Evolutionary conservation across 2,797 vertebrate species (phyloP), one percentile per base, ranked within the genome.

Genomic region (Peromyscus attwateri): DNA sequence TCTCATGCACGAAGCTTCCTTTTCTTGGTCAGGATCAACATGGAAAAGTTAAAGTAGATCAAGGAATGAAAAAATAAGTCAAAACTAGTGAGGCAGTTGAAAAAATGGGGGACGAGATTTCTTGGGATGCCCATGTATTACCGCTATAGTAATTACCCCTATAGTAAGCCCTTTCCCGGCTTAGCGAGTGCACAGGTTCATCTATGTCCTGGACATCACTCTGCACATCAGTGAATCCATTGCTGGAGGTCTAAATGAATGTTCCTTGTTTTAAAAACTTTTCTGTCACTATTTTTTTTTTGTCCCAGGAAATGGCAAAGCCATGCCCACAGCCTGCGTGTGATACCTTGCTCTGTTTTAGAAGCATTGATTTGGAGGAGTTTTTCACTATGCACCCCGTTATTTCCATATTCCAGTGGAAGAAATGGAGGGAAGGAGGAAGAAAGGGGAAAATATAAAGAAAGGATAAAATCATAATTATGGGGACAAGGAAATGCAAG

Each of bases 401-500:
- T 52, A 31, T 19, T n/a, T 25, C 46, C 79, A 73, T 55, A 46
- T 46, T 83, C 70, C 23, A 80, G 64, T 31, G 37, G 49, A 43
- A 97, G n/a, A 90, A 94, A 84, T 4, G 31, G 17, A n/a, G n/a
- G n/a, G 17, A 81, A 79, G 55, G 23, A 77, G 21, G 57, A 62
- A 92, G 60, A 62, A 52, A 94, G 79, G 31, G 52, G 3, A 29
- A 92, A 80, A 92, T 43, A 73, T 0, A n/a, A 89, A 90, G 64
- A 60, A 77, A 37, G 87, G 84, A 77, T 91, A 87, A 60, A 94
- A 91, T 40, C n/a, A 84, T 37, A 92, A 92, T 64, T 25, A 64
- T 23, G 68, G 46, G 79, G n/a, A 43, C 73, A 76, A 96, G 84
- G 88, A 94, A 94, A 92, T 89, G 87, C 87, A 57, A 97, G 95